phyloP scores from a whole-genome alignment of 2,888 invertebrate genomes.

The Pachymerium ferrugineum region DNA sequence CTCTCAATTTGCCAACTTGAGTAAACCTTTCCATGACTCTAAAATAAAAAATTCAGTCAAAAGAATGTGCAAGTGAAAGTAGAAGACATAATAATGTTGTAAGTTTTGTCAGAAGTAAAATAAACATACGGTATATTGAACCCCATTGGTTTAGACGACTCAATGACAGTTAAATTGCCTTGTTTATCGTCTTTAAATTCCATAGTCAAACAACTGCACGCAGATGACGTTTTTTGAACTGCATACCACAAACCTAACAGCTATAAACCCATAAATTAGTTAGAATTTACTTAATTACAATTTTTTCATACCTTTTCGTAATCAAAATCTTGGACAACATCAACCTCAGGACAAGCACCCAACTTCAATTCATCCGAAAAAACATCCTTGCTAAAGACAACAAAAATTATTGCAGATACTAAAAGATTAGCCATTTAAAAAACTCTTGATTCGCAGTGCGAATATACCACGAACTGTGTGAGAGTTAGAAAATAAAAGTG shows the following conservation, averaged over 20 bases:
- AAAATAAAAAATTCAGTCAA: neutral
- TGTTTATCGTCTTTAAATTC: neutral
- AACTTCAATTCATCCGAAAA: constrained; percentile 63
- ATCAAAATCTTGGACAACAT: constrained; percentile 65
- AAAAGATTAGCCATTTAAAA: too few species aligned
- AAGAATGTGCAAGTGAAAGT: too few species aligned
- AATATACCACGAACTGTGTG: too few species aligned
- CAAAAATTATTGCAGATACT: too few species aligned
- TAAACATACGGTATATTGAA: neutral
- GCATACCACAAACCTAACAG: constrained; percentile 75
- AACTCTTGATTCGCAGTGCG: too few species aligned
- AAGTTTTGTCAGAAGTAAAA: too few species aligned
- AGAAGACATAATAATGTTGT: too few species aligned
- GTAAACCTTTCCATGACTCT: constrained; percentile 29
- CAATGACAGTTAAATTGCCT: neutral
- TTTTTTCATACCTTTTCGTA: constrained; percentile 64
- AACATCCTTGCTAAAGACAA: too few species aligned
- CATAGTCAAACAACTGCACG: constrained; percentile 64
- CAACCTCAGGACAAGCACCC: constrained; percentile 66
- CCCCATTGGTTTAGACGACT: neutral
- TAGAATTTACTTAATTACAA: too few species aligned
- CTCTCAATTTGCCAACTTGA: constrained; percentile 59
- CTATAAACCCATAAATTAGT: constrained; percentile 49
- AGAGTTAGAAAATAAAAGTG: too few species aligned
- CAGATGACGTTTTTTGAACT: constrained; percentile 74